Percentiles rank a stretch among this genome's conserved stretches.
Conservation (phyloP, 2,113 vertebrate species). For the Melanerpes aurifrons region DNA sequence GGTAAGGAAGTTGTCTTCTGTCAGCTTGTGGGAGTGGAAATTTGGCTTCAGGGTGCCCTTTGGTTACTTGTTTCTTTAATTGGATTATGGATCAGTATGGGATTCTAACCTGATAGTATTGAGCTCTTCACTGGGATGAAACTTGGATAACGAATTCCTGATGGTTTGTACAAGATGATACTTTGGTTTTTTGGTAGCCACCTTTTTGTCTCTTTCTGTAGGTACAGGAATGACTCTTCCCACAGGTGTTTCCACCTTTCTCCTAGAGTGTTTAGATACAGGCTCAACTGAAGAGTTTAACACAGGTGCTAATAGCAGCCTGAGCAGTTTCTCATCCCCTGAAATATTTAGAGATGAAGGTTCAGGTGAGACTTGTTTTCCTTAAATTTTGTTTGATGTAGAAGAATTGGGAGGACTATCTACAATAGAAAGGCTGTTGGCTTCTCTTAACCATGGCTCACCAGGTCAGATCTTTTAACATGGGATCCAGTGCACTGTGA, state of each 20-base stretch:
- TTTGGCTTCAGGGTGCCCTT: background rate
- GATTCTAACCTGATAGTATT: background rate
- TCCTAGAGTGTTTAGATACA: slow-evolving; percentile 70
- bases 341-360: slow-evolving; percentile 82
- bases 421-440: background rate
- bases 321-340: slow-evolving; percentile 76
- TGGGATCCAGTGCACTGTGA: background rate
- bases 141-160: background rate
- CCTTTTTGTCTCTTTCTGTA: slow-evolving; percentile 24
- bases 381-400: background rate
- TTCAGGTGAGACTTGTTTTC: slow-evolving; percentile 61
- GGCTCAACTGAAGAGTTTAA: slow-evolving; percentile 39
- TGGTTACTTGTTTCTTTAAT: background rate
- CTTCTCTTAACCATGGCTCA: background rate
- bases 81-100: background rate
- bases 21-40: background rate
- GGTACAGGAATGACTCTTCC: slow-evolving; percentile 73
- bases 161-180: background rate
- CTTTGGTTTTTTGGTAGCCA: background rate
- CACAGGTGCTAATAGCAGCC: slow-evolving; percentile 10
- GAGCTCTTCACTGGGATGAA: background rate
- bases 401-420: background rate
- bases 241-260: slow-evolving; percentile 73
- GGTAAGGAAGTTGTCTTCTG: background rate
- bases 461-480: background rate